phyloP scores from a whole-genome alignment of 30 jellyfish, hydroid and myxozoan species.

The Cassiopea andromeda region DNA sequence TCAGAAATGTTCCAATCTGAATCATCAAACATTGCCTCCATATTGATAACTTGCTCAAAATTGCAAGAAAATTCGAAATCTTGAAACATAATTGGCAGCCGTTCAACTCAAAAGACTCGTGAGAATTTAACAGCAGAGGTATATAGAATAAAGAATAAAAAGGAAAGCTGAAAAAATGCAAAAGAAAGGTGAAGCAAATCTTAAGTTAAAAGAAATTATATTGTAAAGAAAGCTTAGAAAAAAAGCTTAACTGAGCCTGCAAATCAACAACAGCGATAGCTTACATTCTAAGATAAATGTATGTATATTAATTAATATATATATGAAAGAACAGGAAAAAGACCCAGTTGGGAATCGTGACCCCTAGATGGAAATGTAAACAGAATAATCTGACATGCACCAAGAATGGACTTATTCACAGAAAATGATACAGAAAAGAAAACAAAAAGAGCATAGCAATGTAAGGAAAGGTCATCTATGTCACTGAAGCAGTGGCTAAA shows the following conservation, averaged over 20 bases:
- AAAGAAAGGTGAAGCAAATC: neutral
- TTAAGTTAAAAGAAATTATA: neutral
- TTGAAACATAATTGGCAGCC: slow-evolving; percentile 38
- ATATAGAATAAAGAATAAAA: neutral
- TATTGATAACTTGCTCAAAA: slow-evolving; percentile 7
- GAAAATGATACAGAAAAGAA: slow-evolving; percentile 30
- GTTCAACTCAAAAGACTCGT: neutral
- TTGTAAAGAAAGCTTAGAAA: neutral
- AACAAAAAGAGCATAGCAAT: slow-evolving; percentile 22
- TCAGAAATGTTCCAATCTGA: slow-evolving; percentile 25
- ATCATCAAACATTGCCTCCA: slow-evolving; percentile 29
- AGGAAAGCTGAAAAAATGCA: neutral
- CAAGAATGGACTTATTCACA: slow-evolving; percentile 32
- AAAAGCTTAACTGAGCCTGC: neutral
- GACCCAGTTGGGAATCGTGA: slow-evolving; percentile 53
- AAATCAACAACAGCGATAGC: neutral
- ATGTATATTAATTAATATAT: too few species aligned
- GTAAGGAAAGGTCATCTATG: slow-evolving; percentile 17
- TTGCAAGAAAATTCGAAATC: slow-evolving; percentile 10
- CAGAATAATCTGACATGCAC: slow-evolving; percentile 28
- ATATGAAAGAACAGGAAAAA: slow-evolving; percentile 29
- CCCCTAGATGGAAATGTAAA: slow-evolving; percentile 1
- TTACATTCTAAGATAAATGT: neutral
- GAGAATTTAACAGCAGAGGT: neutral
- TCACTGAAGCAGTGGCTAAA: neutral